These are phyloP conservation scores for Stenchaetothrips biformis DNA, from an alignment of 2,888 invertebrate species.

Conservation along the genomic window DNA sequence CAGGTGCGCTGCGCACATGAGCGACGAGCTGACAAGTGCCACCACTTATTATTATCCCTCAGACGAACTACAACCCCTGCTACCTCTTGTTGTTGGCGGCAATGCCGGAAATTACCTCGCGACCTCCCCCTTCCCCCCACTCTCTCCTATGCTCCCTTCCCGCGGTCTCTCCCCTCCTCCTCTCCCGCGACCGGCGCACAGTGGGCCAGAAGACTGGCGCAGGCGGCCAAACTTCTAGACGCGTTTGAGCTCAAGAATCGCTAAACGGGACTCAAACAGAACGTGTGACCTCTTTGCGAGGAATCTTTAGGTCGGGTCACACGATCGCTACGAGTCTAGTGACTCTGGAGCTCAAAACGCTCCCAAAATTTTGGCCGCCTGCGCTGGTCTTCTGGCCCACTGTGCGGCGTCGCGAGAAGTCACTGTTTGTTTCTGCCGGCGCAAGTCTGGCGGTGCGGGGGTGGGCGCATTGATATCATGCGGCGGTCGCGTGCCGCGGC, in stretches of 20 bases:
- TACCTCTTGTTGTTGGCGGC: background rate
- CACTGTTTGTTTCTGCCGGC: slow-evolving; percentile 22
- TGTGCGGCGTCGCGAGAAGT: background rate
- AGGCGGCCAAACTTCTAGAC: too few species aligned
- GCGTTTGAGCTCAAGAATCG: too few species aligned
- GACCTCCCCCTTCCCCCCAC: background rate
- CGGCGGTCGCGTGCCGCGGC: too few species aligned
- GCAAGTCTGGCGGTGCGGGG: too few species aligned
- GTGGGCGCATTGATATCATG: too few species aligned
- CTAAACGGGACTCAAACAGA: too few species aligned
- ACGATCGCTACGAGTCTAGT: too few species aligned
- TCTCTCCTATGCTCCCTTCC: background rate
- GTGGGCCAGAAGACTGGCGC: too few species aligned
- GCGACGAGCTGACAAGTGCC: slow-evolving; percentile 14
- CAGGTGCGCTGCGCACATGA: background rate
- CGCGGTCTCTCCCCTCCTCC: background rate
- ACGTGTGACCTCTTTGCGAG: background rate
- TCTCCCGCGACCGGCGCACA: background rate
- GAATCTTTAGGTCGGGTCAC: too few species aligned
- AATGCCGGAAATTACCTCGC: slow-evolving; percentile 16
- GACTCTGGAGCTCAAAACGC: too few species aligned
- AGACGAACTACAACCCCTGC: background rate
- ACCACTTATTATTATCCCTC: background rate
- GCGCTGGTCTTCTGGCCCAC: background rate
- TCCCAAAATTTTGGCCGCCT: too few species aligned